Conservation (phyloP, 2,113 vertebrate species). For the Tychaedon coryphoeus region DNA sequence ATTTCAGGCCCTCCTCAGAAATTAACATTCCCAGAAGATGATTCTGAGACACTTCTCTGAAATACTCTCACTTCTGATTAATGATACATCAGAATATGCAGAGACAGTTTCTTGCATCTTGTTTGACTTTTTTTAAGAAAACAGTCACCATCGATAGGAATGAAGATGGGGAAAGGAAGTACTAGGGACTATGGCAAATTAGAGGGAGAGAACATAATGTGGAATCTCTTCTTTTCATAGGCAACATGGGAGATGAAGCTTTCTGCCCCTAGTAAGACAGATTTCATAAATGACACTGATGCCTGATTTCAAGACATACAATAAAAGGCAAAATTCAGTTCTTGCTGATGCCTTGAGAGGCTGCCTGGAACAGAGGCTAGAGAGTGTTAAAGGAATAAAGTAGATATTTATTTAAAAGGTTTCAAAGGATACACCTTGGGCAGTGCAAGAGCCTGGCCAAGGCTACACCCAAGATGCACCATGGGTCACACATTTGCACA, state of each 20-base stretch:
- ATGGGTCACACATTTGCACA: too few species aligned
- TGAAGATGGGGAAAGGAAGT: neutral
- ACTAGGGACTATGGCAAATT: neutral
- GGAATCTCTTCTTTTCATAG: neutral
- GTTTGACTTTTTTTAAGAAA: neutral
- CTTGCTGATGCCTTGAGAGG: too few species aligned
- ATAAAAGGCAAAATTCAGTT: neutral
- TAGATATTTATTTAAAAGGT: too few species aligned
- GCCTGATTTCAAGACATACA: neutral
- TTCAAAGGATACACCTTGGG: too few species aligned
- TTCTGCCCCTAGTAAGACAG: neutral
- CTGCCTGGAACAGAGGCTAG: too few species aligned
- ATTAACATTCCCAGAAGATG: neutral
- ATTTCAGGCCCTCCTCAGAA: neutral
- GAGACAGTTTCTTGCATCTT: neutral
- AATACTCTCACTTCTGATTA: neutral
- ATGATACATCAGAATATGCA: accelerated
- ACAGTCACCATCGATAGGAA: neutral
- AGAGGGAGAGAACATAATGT: neutral
- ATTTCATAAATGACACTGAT: neutral
- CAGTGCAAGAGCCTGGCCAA: too few species aligned
- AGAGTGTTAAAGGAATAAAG: too few species aligned
- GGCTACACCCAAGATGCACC: too few species aligned
- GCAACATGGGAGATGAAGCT: neutral
- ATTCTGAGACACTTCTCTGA: neutral